These are phyloP conservation scores for Drosophila cardini DNA, from an alignment of 1,140 invertebrate genomes.

Conservation along the genomic window DNA sequence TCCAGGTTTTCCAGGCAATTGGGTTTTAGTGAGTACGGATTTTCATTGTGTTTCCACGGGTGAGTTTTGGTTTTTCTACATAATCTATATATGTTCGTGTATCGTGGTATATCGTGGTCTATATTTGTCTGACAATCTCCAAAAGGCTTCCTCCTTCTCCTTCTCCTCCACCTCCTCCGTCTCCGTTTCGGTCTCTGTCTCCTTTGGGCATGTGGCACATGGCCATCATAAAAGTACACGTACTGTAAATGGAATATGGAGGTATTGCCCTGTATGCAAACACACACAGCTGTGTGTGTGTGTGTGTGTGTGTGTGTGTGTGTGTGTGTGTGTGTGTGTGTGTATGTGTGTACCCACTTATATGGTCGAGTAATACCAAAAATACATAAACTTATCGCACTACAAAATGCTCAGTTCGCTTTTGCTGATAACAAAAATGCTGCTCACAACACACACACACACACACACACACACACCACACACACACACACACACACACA, in stretches of 20 bases:
- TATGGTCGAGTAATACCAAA: constrained; percentile 70
- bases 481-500: constrained; percentile 2
- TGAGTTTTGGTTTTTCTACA: constrained; percentile 34
- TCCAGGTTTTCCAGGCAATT: constrained; percentile 11
- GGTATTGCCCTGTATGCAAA: constrained; percentile 36
- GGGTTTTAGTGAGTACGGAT: constrained; percentile 43
- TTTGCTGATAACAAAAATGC: constrained; percentile 62
- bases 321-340: constrained; percentile 2
- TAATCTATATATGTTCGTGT: background rate
- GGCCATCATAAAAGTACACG: constrained; percentile 59
- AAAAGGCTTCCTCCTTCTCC: no score
- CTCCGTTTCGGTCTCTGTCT: constrained; percentile 24
- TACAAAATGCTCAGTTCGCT: constrained; percentile 50
- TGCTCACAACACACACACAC: constrained; percentile 41
- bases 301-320: background rate
- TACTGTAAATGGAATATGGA: constrained; percentile 40
- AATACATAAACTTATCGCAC: constrained; percentile 75
- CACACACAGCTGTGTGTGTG: constrained; percentile 24
- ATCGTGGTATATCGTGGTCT: background rate
- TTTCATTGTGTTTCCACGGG: constrained; percentile 29
- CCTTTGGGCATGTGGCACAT: constrained; percentile 67
- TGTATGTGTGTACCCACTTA: constrained; percentile 28
- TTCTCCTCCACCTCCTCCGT: no score
- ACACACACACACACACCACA: constrained; percentile 14
- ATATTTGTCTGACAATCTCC: constrained; percentile 7